These are phyloP conservation scores for Ferrisia virgata DNA, from an alignment of 2,888 invertebrate species.

Conservation along the genomic window DNA sequence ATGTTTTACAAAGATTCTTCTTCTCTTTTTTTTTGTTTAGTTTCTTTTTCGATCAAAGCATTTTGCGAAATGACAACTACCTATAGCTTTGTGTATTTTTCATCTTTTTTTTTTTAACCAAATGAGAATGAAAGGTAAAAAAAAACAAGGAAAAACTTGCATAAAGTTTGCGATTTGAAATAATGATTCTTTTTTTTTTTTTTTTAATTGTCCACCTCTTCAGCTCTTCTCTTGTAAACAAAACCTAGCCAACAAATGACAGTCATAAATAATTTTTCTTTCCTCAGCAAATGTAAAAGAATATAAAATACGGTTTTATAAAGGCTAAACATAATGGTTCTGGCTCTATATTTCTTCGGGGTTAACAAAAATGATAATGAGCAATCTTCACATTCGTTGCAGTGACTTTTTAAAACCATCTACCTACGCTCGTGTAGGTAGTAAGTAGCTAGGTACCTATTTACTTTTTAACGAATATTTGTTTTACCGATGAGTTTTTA, in stretches of 20 bases:
- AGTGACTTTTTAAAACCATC: constrained; percentile 7
- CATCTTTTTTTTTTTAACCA: not conserved
- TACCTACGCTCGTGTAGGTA: too few relatives aligned
- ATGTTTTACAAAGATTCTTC: not conserved
- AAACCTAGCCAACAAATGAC: constrained; percentile 28
- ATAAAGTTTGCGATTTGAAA: not conserved
- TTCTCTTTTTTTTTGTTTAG: not conserved
- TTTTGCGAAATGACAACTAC: not conserved
- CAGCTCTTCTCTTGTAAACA: constrained; percentile 7
- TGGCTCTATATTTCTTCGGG: constrained; percentile 24
- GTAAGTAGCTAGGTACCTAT: too few relatives aligned
- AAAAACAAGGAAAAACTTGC: not conserved
- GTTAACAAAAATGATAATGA: constrained; percentile 37
- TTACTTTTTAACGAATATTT: constrained; percentile 28
- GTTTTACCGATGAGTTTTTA: not conserved
- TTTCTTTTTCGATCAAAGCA: too few relatives aligned
- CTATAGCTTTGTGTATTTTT: not conserved
- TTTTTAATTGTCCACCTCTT: constrained; percentile 19
- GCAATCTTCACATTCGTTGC: constrained; percentile 19
- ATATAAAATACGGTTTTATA: constrained; percentile 24
- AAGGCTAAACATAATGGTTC: constrained; percentile 31
- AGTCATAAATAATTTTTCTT: constrained; percentile 3
- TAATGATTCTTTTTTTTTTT: constrained; percentile 10
- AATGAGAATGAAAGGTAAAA: not conserved
- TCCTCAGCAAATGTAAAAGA: not conserved